Base-by-base conservation (phyloP, 2,888 invertebrate species). In the Saturnia japonica region DNA sequence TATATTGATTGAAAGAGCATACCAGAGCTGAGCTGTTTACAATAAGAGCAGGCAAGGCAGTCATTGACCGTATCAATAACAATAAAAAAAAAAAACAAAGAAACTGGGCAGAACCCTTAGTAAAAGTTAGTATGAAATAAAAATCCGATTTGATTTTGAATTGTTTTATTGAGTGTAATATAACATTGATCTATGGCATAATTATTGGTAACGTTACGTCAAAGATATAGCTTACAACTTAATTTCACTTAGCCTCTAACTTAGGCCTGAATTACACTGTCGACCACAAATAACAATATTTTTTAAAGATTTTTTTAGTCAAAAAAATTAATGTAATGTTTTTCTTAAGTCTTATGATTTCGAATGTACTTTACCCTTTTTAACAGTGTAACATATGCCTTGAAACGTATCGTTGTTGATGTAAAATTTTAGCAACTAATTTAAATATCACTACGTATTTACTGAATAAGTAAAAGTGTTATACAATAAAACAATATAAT, bases 181-280 rank as follows among this genome's bases (percentile, higher is more conserved):
- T 86, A 90, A 93, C 87, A 90, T 87, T 86, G 84, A 74, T 94
- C 93, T 93, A 93, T 94, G 93, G 93, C 93, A 90, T 93, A 91
- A 86, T 90, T 88, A 91, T 93, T 93, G 93, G 93, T 94, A 93
- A 94, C 93, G 84, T 86, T 84, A 83, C 69, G 82, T 87, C 82
- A 81, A 87, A 83, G 81, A 82, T 82, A 77, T 79, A 82, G 76
- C 73, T 78, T 77, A 78, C 70, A 67, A 78, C 77, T 78, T 78
- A 80, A 64, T 64, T 64, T 73, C 75, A 79, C 85, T 89, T 89
- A 91, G 91, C 90, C 89, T 91, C 89, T 87, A 88, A 75, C 72
- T 73, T 78, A 77, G 73, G 71, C 73, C 77, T 77, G 66, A 22
- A 54, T 67, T 70, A 70, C 70, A 69, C 47, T 45, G 66, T 51